Base-by-base conservation (phyloP, 2,888 invertebrate genomes). In the Baccha elongata region DNA sequence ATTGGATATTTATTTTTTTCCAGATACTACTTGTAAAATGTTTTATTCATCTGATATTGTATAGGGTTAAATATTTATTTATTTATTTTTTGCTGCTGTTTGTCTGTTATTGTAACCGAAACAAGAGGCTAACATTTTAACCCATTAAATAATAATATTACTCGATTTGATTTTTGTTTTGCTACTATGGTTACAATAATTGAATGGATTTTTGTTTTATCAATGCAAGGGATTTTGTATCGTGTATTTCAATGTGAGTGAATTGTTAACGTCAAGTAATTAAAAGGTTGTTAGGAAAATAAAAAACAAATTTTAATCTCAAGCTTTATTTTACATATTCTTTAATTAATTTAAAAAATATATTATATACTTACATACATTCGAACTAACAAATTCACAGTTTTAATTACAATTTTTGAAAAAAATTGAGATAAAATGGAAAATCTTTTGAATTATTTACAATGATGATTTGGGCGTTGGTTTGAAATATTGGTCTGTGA, bases 21-120 rank as follows among this genome's bases (percentile, higher is more conserved):
- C 42, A 42, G 50, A 68, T 32, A 32, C 29, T 8, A 60, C 29
- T 42, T 42, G 65, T 40, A 46, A 55, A 48, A 68, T 79, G 53
- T 68, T 80, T 62, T 68, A 74, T 68, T 74, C 64, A 74, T 74
- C 35, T 44, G 74, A 68, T 79, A 46, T 50, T 0, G 32, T n/a
- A n/a, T n/a, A 55, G 23, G 67, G 73, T 73, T 62, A 62, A 80
- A 80, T 74, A 74, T 74, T 80, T 74, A 60, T 60, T 60, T 60
- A 17, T 79, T 72, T 37, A 32, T 23, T 73, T 67, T 68, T 50
- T 35, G 42, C 37, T 46, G 10, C 13, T 52, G 52, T 60, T 67
- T 67, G 42, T 69, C 13, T 52, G 52, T 60, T 67, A 58, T 32
- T 69, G 17, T 60, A 19, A 44, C 42, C 60, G 13, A 5, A 42